Percentiles rank a stretch among this genome's conserved stretches.
phyloP scores from a whole-genome alignment of 2,888 invertebrate species.

The Oxyscelio sp. region DNA sequence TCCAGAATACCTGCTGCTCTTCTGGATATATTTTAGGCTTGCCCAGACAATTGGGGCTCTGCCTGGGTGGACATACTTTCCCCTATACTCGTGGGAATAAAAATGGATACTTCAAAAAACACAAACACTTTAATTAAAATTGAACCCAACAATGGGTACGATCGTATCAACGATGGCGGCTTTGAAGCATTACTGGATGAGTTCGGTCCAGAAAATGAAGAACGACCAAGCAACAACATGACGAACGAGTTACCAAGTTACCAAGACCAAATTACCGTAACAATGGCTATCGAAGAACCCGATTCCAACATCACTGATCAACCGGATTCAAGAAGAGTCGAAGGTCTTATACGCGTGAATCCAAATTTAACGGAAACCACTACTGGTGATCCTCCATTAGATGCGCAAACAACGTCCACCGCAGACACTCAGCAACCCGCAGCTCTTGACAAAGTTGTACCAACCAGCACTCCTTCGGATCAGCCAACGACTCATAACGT shows the following conservation, averaged over 20 bases:
- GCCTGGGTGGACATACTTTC: slow-evolving; percentile 32
- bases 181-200: slow-evolving; percentile 52
- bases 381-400: no score
- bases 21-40: slow-evolving; percentile 52
- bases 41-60: slow-evolving; percentile 52
- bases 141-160: slow-evolving; percentile 24
- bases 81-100: slow-evolving; percentile 60
- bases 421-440: not conserved
- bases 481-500: no score
- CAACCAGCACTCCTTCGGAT: no score
- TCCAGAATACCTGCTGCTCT: slow-evolving; percentile 62
- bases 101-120: slow-evolving; percentile 22
- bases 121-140: slow-evolving; percentile 44
- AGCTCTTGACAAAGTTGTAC: no score
- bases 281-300: not conserved
- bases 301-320: not conserved
- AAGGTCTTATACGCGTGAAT: not conserved
- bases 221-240: not conserved
- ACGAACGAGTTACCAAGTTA: not conserved
- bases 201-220: slow-evolving; percentile 30
- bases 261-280: no score
- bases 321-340: not conserved
- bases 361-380: not conserved
- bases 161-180: slow-evolving; percentile 42
- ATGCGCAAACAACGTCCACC: not conserved